Evolutionary conservation across 2,797 vertebrate species (phyloP), one percentile per base, ranked within the genome.

Genomic region (Aeoliscus strigatus): DNA sequence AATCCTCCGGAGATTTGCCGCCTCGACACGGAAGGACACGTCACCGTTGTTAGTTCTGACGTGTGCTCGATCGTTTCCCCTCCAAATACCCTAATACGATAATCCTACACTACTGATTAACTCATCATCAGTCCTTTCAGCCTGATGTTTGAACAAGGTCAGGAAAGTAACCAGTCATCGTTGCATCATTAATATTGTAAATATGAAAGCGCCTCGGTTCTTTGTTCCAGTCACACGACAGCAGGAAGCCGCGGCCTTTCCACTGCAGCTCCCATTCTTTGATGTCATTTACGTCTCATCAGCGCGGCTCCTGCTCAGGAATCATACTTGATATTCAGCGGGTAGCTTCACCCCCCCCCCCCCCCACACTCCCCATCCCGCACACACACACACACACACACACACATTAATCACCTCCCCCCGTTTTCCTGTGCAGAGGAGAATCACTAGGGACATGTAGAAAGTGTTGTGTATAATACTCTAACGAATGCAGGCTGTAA

Each of bases 321-420:
- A 77, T 69, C 73, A 68, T 76, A 73, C 71, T 85, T 83, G 73
- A 82, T 86, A 84, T 84, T 80, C 82, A 83, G 71, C 57, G 44
- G 75, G 60, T 55, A 55, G 72, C 73, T 75, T 77, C 75, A 78
- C 85, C 70, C 82, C 59, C 58, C 59, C 71, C n/a, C n/a, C n/a
- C n/a, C n/a, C n/a, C n/a, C n/a, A n/a, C n/a, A n/a, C n/a, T n/a
- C n/a, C n/a, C n/a, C n/a, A n/a, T n/a, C n/a, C n/a, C n/a, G n/a
- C n/a, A n/a, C n/a, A n/a, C n/a, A n/a, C n/a, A n/a, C n/a, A n/a
- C n/a, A n/a, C n/a, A n/a, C n/a, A n/a, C n/a, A n/a, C n/a, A n/a
- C n/a, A n/a, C n/a, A 75, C 77, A 81, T 83, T 84, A 86, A 85
- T 85, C 80, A 82, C 58, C 60, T 47, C 51, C 60, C 64, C 44